A percentile compares a stretch with the other conserved stretches of the same genome.
Evolutionary conservation across 2,113 vertebrate species (phyloP).

Genomic region (Pimephales promelas): DNA sequence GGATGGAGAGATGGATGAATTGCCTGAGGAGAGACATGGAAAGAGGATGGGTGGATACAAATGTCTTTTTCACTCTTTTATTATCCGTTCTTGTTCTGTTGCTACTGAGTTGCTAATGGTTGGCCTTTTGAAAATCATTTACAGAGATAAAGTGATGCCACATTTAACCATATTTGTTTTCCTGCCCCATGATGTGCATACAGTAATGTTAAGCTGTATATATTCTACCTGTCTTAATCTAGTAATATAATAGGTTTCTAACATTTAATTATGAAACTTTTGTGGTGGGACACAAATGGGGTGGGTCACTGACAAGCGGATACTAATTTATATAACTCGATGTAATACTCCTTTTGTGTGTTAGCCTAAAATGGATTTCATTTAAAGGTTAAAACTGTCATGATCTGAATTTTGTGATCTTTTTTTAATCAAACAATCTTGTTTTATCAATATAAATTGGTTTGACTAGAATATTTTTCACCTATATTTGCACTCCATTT

Average conservation of each 20-base stretch:
- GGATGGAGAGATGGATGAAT: background rate
- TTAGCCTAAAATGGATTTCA: background rate
- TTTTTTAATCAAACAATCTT: too few relatives aligned
- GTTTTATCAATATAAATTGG: background rate
- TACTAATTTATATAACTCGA: background rate
- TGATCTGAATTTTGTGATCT: background rate
- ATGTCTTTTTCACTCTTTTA: background rate
- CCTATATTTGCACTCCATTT: background rate
- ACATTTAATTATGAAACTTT: background rate
- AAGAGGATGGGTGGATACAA: background rate
- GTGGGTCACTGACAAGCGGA: background rate
- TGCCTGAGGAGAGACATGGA: background rate
- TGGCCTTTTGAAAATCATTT: slow-evolving; percentile 19
- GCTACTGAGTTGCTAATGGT: background rate
- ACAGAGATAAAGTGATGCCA: background rate
- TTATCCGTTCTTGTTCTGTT: too few relatives aligned
- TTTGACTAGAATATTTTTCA: background rate
- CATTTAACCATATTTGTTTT: background rate
- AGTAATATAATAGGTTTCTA: background rate
- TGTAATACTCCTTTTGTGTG: background rate
- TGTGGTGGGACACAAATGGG: background rate
- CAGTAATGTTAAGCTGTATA: background rate
- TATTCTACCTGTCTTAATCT: background rate
- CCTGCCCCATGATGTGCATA: background rate
- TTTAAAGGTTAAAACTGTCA: background rate